Evolutionary conservation across 1,140 invertebrate genomes (phyloP).

Genomic region (Phenacoccus solenopsis): DNA sequence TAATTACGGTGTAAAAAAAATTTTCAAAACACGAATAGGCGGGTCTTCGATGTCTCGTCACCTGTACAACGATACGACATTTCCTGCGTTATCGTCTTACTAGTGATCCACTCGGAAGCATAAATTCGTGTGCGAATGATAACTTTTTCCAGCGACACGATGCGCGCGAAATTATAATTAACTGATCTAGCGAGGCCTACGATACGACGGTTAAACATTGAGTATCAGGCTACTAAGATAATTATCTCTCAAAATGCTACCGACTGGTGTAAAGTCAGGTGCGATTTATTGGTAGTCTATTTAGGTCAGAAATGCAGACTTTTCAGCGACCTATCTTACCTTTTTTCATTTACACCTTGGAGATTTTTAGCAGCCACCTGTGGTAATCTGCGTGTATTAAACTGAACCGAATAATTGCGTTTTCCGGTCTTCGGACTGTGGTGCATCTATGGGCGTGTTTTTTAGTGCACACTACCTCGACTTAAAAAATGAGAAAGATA

Average conservation of each 20-base stretch:
- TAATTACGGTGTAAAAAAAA: not conserved
- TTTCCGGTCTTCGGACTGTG: too few species aligned
- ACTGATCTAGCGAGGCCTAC: not conserved
- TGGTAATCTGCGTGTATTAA: too few species aligned
- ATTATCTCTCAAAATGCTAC: not conserved
- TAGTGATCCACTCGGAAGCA: not conserved
- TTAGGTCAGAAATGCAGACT: constrained; percentile 1
- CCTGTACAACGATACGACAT: not conserved
- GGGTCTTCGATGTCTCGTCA: not conserved
- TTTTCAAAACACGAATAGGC: not conserved
- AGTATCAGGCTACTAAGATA: not conserved
- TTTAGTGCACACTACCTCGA: too few species aligned
- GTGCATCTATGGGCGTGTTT: too few species aligned
- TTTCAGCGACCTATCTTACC: too few species aligned
- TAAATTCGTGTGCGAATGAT: not conserved
- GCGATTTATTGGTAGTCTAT: not conserved
- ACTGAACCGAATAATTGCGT: too few species aligned
- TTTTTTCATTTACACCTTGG: too few species aligned
- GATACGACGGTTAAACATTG: not conserved
- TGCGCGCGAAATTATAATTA: not conserved
- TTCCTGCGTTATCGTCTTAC: not conserved
- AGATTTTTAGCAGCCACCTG: too few species aligned
- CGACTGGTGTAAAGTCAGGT: not conserved
- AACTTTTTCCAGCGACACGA: not conserved
- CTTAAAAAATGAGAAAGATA: too few species aligned